phyloP scores from a whole-genome alignment of 30 jellyfish, hydroid and myxozoan genomes.

The Hydractinia echinata region DNA sequence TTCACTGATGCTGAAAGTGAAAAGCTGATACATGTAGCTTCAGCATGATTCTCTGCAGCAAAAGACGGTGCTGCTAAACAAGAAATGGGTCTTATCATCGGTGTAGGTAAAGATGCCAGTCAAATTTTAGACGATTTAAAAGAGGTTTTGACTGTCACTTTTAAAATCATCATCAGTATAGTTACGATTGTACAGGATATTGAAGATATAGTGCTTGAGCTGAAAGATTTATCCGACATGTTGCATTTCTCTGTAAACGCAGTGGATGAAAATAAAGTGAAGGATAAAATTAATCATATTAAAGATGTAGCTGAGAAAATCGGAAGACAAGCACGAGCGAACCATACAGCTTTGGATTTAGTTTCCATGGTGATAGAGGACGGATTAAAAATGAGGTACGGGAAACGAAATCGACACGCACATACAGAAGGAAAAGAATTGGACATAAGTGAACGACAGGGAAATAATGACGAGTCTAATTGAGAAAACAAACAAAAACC shows the following conservation, averaged over 20 bases:
- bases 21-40: too few relatives aligned
- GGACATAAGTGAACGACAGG: too few relatives aligned
- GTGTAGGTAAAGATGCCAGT: constrained; percentile 21
- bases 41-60: too few relatives aligned
- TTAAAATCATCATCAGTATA: constrained; percentile 11
- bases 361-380: constrained; percentile 22
- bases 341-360: constrained; percentile 20
- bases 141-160: constrained; percentile 10
- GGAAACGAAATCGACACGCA: not conserved
- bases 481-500: too few relatives aligned
- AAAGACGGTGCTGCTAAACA: not conserved
- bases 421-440: too few relatives aligned
- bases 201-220: constrained; percentile 22
- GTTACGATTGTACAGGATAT: constrained; percentile 28
- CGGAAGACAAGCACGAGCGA: constrained; percentile 18
- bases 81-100: constrained; percentile 9
- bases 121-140: constrained; percentile 20
- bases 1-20: too few relatives aligned
- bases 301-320: constrained; percentile 17
- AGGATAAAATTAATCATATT: constrained; percentile 10
- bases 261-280: constrained; percentile 18
- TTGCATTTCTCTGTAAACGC: constrained; percentile 31
- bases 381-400: constrained; percentile 20
- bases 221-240: constrained; percentile 32
- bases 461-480: too few relatives aligned